Evolutionary conservation across 35 echinoderm and acorn worm genomes (phyloP).

Genomic region (Heliocidaris erythrogramma): DNA sequence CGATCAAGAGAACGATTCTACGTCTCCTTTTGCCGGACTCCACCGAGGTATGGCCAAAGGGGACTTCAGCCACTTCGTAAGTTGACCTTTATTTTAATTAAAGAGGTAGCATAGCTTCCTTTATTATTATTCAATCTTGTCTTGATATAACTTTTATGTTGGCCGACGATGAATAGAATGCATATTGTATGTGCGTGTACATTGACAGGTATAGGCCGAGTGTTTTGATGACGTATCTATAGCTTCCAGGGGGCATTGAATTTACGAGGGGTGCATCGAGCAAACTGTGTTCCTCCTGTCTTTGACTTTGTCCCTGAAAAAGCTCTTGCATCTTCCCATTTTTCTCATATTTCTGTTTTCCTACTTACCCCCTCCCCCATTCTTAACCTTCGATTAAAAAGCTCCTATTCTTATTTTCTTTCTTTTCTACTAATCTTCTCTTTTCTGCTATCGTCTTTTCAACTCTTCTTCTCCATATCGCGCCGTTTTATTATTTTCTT

Average conservation of each 20-base stretch:
- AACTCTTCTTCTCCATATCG: too few species aligned
- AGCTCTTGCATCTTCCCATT: neutral
- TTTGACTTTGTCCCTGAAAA: neutral
- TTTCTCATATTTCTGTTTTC: neutral
- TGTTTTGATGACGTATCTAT: neutral
- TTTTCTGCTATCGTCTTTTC: too few species aligned
- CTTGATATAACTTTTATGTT: neutral
- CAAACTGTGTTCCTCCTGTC: neutral
- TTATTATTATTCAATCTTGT: neutral
- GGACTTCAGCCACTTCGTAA: neutral
- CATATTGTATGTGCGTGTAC: neutral
- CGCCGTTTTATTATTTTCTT: too few species aligned
- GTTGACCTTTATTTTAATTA: slow-evolving; percentile 22
- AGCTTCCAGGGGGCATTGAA: neutral
- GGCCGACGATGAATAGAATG: neutral
- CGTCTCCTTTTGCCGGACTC: neutral
- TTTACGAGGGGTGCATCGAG: neutral
- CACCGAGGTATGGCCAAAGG: neutral
- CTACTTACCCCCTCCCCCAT: too few species aligned
- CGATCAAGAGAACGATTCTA: neutral
- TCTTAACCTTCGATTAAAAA: too few species aligned
- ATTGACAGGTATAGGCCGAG: neutral
- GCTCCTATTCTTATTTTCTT: too few species aligned
- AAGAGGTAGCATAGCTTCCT: neutral
- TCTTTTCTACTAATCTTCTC: too few species aligned